phyloP scores from a whole-genome alignment of 2,888 invertebrate species.

The Aporophyla lueneburgensis region DNA sequence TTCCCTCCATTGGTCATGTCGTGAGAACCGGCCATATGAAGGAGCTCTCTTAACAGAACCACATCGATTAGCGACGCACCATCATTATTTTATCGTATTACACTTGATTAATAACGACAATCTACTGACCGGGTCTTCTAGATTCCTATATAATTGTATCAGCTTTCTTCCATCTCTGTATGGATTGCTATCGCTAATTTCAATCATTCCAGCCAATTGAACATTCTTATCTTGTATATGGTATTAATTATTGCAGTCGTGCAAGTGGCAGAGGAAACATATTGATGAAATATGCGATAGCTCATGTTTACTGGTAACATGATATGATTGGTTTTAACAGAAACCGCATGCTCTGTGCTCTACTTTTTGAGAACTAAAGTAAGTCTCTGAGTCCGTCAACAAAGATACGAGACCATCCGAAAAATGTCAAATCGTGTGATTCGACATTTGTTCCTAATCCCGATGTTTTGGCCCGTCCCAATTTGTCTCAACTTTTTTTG shows the following conservation, averaged over 20 bases:
- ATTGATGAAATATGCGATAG: constrained; percentile 60
- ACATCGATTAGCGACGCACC: constrained; percentile 52
- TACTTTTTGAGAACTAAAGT: constrained; percentile 15
- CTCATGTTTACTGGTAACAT: constrained; percentile 40
- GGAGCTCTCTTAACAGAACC: constrained; percentile 52
- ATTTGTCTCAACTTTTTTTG: no score
- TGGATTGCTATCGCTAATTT: constrained; percentile 73
- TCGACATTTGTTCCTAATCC: no score
- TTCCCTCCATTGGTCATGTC: constrained; percentile 68
- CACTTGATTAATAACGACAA: constrained; percentile 82
- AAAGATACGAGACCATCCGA: no score
- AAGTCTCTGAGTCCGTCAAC: no score
- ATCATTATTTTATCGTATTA: constrained; percentile 73
- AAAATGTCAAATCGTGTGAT: no score
- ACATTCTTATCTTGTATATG: constrained; percentile 71
- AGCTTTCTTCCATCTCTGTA: constrained; percentile 80
- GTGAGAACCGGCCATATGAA: constrained; percentile 66
- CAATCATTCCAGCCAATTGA: constrained; percentile 70
- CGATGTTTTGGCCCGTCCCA: no score
- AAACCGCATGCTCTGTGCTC: constrained; percentile 21
- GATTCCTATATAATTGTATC: constrained; percentile 84
- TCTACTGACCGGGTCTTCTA: constrained; percentile 83
- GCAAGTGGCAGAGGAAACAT: constrained; percentile 66
- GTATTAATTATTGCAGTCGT: constrained; percentile 70
- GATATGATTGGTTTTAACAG: constrained; percentile 38